A percentile compares a stretch with the other conserved stretches of the same genome.
Conservation (phyloP, 2,797 vertebrate genomes). For the Labroides dimidiatus region DNA sequence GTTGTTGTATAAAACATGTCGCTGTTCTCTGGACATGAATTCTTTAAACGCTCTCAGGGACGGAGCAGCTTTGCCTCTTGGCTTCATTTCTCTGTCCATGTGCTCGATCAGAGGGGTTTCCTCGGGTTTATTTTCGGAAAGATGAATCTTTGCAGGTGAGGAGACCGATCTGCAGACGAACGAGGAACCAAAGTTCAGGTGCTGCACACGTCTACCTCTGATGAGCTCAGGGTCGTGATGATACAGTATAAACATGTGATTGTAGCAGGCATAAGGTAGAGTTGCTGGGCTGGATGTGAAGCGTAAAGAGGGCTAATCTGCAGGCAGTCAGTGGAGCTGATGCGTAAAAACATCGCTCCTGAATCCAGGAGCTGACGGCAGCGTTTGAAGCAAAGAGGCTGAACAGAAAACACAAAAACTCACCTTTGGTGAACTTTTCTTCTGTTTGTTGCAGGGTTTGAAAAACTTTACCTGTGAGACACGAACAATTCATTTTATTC, state of each 20-base stretch:
- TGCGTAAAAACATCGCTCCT: not conserved
- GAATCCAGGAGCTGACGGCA: not conserved
- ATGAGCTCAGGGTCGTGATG: not conserved
- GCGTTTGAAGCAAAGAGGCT: too few relatives aligned
- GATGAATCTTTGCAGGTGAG: not conserved
- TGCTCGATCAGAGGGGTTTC: not conserved
- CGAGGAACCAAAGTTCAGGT: too few relatives aligned
- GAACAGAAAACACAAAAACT: too few relatives aligned
- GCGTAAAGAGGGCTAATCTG: not conserved
- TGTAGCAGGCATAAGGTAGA: not conserved
- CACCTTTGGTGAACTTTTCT: too few relatives aligned
- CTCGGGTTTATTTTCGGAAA: not conserved
- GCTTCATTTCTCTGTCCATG: conserved; percentile 9
- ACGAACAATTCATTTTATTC: too few relatives aligned
- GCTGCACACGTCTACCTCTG: not conserved
- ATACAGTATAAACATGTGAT: conserved; percentile 1
- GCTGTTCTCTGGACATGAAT: conserved; percentile 1
- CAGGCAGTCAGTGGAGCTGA: not conserved
- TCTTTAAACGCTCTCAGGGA: conserved; percentile 8
- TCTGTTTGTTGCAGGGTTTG: too few relatives aligned
- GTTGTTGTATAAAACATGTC: not conserved
- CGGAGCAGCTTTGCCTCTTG: not conserved
- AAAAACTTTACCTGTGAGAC: too few relatives aligned
- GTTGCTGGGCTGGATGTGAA: not conserved
- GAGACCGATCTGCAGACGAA: too few relatives aligned